Base-by-base conservation (phyloP, 2,113 vertebrate species). In the Psephotus haematonotus region DNA sequence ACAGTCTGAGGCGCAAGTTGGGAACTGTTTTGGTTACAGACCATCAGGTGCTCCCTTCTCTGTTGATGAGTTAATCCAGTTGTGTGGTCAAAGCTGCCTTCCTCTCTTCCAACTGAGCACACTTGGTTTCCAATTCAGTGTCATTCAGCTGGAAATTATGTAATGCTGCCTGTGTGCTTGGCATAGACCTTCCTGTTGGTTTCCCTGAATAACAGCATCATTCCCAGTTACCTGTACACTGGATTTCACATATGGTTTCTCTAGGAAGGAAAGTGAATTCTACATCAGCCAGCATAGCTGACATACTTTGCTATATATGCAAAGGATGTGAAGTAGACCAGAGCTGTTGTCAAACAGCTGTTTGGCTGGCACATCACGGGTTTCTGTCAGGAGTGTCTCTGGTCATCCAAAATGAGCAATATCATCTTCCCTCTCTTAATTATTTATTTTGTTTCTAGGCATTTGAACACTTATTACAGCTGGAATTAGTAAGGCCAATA, bases 391-490 rank as follows among this genome's bases (percentile, higher is more conserved):
- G 22, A 35, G 14, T 59, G 57, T 35, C 33, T n/a, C 57, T 35
- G 57, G 57, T 35, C 33, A 59, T 59, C 33, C 57, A 59, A 24
- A 59, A 35, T 9, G 1, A 59, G 33, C 57, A 24, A 10, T 59
- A 13, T 35, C 33, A 35, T 59, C 33, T 59, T 59, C 55, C 13
- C 33, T n/a, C 55, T 59, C 33, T n/a, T 39, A 39, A 39, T 39
- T 57, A 4, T n/a, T 57, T 33, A 13, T 57, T 33, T 59, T n/a
- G 33, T 23, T 72, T 93, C 64, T 5, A 99, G 99, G 99, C 99
- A 2, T 99, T 99, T 86, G 99, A 99, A 91, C 99, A 99, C 67
- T 96, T 99, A 59, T 96, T 99, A 52, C 98, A 99, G 86, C 98
- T 99, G 97, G 99, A 99, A 88, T 77, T 99, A 90, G 98, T 99